A percentile compares a stretch with the other conserved stretches of the same genome.
Conservation (phyloP, 2,797 vertebrate species). For the Ctenochaetus hawaiiensis region DNA sequence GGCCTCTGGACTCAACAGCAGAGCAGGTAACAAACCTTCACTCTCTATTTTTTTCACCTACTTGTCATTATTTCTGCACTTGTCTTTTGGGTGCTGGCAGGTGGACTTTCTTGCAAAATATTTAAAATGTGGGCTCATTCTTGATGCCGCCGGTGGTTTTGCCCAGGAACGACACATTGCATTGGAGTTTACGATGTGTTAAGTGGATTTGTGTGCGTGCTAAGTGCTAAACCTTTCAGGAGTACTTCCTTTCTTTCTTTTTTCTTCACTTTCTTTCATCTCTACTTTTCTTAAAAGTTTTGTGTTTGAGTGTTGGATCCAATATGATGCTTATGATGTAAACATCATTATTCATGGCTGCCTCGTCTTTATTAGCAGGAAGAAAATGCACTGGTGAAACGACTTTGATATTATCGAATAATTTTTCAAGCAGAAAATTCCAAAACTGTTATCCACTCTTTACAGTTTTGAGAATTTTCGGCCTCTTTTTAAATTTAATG, state of each 20-base stretch:
- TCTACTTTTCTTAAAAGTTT: neutral
- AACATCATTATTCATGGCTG: neutral
- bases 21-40: slow-evolving; percentile 78
- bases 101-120: neutral
- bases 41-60: slow-evolving; percentile 1
- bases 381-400: neutral
- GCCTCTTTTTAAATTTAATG: neutral
- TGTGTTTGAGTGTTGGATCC: neutral
- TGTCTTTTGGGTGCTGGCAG: neutral
- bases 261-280: neutral
- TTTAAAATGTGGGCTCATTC: neutral
- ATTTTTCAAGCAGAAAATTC: neutral
- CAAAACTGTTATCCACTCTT: neutral
- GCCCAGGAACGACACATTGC: neutral
- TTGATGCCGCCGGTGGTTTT: neutral
- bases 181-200: neutral
- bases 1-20: slow-evolving; percentile 61
- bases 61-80: neutral
- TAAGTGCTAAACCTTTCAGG: neutral
- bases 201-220: neutral
- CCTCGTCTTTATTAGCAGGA: neutral
- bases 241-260: neutral
- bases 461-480: neutral
- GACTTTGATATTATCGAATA: neutral
- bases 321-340: no score